Conservation (phyloP, 1,140 invertebrate species). For the Caenorhabditis latens region DNA sequence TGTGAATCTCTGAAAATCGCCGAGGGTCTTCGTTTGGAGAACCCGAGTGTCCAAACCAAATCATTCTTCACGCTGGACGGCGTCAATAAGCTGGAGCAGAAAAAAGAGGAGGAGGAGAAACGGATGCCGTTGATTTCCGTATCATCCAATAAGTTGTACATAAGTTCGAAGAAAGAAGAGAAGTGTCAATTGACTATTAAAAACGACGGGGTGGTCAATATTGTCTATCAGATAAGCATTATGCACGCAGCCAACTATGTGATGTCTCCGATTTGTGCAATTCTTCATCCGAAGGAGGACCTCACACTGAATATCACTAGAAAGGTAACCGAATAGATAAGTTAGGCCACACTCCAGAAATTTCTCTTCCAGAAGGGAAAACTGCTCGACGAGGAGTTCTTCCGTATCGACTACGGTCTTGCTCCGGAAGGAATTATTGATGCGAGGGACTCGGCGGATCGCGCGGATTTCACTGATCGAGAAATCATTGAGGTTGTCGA, state of each 20-base stretch:
- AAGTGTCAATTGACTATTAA: slow-evolving; percentile 21
- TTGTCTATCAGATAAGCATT: slow-evolving; percentile 32
- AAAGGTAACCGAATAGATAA: too few relatives aligned
- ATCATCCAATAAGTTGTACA: slow-evolving; percentile 15
- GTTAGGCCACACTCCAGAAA: neutral
- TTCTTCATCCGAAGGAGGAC: slow-evolving; percentile 18
- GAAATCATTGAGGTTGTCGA: slow-evolving; percentile 31
- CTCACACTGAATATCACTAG: slow-evolving; percentile 33
- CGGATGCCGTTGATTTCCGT: slow-evolving; percentile 2
- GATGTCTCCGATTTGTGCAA: slow-evolving; percentile 35
- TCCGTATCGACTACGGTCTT: slow-evolving; percentile 36
- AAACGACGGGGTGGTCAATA: slow-evolving; percentile 18
- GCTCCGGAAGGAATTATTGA: slow-evolving; percentile 38
- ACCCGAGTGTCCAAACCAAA: slow-evolving; percentile 36
- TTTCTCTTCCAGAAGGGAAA: neutral
- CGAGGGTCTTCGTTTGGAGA: slow-evolving; percentile 38
- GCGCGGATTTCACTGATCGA: neutral
- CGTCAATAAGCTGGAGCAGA: slow-evolving; percentile 6
- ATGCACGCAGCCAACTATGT: slow-evolving; percentile 46
- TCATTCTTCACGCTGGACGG: slow-evolving; percentile 17
- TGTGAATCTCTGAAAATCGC: slow-evolving; percentile 43
- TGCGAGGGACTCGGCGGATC: slow-evolving; percentile 3
- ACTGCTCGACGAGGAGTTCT: slow-evolving; percentile 32
- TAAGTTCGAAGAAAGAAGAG: slow-evolving; percentile 11
- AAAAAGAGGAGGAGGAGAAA: slow-evolving; percentile 40